These are phyloP conservation scores for Cairina moschata DNA, from an alignment of 2,113 vertebrate species.

Conservation along the genomic window DNA sequence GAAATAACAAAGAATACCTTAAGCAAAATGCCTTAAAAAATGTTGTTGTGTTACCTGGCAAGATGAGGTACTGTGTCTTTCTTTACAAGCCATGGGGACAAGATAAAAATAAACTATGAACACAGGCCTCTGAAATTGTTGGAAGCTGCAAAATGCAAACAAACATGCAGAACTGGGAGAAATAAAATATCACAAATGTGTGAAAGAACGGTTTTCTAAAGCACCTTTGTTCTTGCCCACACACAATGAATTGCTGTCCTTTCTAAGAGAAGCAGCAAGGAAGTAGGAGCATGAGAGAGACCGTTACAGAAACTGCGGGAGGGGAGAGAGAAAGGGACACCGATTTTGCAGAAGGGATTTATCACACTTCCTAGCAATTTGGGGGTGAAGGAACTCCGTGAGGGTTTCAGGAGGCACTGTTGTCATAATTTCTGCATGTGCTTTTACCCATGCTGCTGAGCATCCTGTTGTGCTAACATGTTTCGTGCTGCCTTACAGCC, in stretches of 20 bases:
- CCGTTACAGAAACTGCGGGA: not conserved
- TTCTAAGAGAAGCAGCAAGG: not conserved
- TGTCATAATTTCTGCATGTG: not conserved
- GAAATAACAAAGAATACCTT: not conserved
- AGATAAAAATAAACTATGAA: not conserved
- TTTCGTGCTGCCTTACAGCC: not conserved
- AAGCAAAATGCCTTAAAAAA: not conserved
- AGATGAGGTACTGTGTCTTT: not conserved
- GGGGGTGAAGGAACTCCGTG: not conserved
- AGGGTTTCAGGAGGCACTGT: not conserved
- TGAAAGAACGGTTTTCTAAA: not conserved
- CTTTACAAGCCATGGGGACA: not conserved
- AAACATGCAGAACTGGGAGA: not conserved
- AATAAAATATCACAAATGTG: not conserved
- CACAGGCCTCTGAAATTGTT: not conserved
- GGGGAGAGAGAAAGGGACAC: not conserved
- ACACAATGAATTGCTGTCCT: not conserved
- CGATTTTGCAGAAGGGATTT: not conserved
- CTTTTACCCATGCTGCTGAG: not conserved
- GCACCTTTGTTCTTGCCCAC: not conserved
- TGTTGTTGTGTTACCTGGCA: not conserved
- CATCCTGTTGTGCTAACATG: not conserved
- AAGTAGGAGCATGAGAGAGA: not conserved
- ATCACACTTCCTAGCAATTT: not conserved
- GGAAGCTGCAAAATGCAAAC: not conserved